Evolutionary conservation across 1,140 invertebrate species (phyloP).

Genomic region (Delia radicum): DNA sequence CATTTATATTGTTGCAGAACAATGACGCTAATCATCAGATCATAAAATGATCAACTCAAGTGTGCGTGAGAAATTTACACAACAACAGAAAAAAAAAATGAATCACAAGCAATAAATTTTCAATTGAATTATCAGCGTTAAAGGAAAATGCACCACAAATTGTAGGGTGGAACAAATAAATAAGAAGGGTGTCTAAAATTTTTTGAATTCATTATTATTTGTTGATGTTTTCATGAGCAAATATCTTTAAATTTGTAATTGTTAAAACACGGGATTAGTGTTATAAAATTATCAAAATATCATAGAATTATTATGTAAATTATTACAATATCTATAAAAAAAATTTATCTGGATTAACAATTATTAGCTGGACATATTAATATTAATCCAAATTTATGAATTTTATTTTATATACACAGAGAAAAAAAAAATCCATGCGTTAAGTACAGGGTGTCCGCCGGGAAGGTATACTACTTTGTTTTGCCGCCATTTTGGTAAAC

Average conservation of each 20-base stretch:
- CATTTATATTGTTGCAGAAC: slow-evolving; percentile 30
- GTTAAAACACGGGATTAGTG: too few species aligned
- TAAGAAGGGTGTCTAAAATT: neutral
- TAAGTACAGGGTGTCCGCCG: too few species aligned
- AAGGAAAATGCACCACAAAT: neutral
- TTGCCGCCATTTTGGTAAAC: too few species aligned
- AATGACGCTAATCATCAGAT: slow-evolving; percentile 55
- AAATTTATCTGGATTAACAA: too few species aligned
- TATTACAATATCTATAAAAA: too few species aligned
- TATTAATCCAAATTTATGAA: too few species aligned
- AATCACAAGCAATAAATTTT: slow-evolving; percentile 27
- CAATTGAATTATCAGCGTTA: slow-evolving; percentile 22
- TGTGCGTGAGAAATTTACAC: slow-evolving; percentile 8
- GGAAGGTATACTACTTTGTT: too few species aligned
- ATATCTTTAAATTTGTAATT: neutral
- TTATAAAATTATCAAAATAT: too few species aligned
- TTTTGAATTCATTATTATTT: slow-evolving; percentile 2
- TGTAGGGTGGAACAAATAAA: neutral
- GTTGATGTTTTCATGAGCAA: neutral
- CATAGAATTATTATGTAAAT: too few species aligned
- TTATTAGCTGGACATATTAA: too few species aligned
- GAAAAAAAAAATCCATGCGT: too few species aligned
- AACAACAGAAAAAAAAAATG: neutral
- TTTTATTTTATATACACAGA: too few species aligned
- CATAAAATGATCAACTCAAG: slow-evolving; percentile 52